A percentile compares a stretch with the other conserved stretches of the same genome.
Evolutionary conservation across 2,888 invertebrate genomes (phyloP).

Genomic region (Tetrapedia diversipes): DNA sequence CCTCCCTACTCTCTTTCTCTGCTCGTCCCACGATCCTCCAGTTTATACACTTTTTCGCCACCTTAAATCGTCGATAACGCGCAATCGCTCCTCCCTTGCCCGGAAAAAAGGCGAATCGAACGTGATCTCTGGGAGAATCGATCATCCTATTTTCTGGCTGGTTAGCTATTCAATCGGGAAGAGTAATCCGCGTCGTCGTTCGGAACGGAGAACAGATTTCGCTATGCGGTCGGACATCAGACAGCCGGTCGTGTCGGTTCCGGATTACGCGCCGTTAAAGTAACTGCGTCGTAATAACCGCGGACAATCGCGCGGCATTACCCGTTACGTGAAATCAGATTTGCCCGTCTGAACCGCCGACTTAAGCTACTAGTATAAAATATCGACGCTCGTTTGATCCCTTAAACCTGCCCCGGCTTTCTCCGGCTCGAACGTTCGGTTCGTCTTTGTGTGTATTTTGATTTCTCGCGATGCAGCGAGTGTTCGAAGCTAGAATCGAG

Average conservation of each 20-base stretch:
- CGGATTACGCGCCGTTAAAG: conserved; percentile 66
- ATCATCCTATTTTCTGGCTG: conserved; percentile 60
- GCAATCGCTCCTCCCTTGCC: neutral
- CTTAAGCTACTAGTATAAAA: conserved; percentile 38
- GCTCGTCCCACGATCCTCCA: neutral
- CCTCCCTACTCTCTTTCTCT: neutral
- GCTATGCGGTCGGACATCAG: conserved; percentile 59
- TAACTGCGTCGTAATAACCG: conserved; percentile 67
- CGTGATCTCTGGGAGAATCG: conserved; percentile 4
- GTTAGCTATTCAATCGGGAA: conserved; percentile 51
- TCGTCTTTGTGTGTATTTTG: conserved; percentile 4
- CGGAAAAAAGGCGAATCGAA: neutral
- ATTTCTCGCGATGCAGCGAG: conserved; percentile 20
- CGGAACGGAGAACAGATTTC: conserved; percentile 58
- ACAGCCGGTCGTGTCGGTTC: conserved; percentile 37
- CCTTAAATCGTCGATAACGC: conserved; percentile 8
- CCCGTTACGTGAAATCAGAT: conserved; percentile 44
- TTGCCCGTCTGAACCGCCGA: conserved; percentile 16
- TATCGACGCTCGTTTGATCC: conserved; percentile 43
- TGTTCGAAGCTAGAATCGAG: neutral
- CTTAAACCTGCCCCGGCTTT: conserved; percentile 42
- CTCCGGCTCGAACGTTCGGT: conserved; percentile 10
- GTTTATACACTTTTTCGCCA: neutral
- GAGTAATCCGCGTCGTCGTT: conserved; percentile 31
- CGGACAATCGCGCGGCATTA: conserved; percentile 67